These are phyloP conservation scores for Harpalus rubripes DNA, from an alignment of 2,888 invertebrate genomes.

Conservation along the genomic window DNA sequence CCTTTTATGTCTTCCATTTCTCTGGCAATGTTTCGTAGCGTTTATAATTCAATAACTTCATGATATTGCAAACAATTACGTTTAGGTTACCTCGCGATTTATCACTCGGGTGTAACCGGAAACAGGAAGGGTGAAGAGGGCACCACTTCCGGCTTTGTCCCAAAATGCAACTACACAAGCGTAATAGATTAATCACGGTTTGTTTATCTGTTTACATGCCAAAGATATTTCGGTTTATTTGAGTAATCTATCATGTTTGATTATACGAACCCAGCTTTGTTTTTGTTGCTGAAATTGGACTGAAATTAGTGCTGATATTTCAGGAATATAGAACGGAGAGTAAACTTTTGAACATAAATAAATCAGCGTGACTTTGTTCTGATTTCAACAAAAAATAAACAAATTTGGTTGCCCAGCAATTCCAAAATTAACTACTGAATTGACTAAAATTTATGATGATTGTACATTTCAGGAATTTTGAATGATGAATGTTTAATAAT, in stretches of 20 bases:
- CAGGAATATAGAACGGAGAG: constrained; percentile 8
- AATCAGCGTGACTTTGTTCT: neutral
- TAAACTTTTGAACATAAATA: neutral
- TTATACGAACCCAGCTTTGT: neutral
- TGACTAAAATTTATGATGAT: neutral
- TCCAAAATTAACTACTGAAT: neutral
- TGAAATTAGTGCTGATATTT: neutral
- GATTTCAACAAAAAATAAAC: constrained; percentile 2
- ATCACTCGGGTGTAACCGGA: neutral
- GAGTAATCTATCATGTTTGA: constrained; percentile 21
- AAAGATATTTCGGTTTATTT: constrained; percentile 15
- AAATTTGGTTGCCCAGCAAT: neutral
- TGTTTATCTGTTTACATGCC: constrained; percentile 12
- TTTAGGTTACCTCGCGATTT: neutral
- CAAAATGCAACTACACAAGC: neutral
- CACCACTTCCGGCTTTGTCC: constrained; percentile 7
- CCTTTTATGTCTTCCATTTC: neutral
- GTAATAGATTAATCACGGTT: constrained; percentile 7
- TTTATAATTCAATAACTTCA: constrained; percentile 21
- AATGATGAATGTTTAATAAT: too few species aligned
- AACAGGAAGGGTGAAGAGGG: constrained; percentile 19
- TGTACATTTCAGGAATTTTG: neutral
- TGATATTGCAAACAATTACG: constrained; percentile 20
- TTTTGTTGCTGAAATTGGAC: constrained; percentile 17
- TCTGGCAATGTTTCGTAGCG: neutral